Evolutionary conservation across 1,140 invertebrate genomes (phyloP).

Genomic region (Portunus trituberculatus): DNA sequence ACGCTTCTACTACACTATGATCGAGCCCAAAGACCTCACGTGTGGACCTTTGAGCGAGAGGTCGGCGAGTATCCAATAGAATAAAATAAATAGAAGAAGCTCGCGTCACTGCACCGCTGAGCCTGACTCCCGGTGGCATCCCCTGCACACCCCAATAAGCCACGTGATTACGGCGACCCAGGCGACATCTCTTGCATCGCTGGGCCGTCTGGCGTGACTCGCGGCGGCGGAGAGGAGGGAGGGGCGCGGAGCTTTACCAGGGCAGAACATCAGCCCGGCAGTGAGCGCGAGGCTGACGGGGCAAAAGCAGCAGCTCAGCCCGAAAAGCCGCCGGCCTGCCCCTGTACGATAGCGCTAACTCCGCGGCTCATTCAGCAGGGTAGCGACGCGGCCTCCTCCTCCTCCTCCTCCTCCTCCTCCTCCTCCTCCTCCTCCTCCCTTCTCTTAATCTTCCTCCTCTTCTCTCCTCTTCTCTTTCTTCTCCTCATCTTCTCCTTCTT

Average conservation of each 20-base stretch:
- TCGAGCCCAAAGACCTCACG: too few relatives aligned
- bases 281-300: not conserved
- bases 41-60: not conserved
- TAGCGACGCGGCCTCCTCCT: not conserved
- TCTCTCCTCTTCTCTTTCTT: not conserved
- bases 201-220: too few relatives aligned
- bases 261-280: not conserved
- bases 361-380: not conserved
- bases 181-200: too few relatives aligned
- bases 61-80: not conserved
- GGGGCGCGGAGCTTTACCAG: not conserved
- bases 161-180: not conserved
- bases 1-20: too few relatives aligned
- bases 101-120: not conserved
- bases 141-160: not conserved
- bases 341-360: not conserved
- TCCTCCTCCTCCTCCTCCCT: not conserved
- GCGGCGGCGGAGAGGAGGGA: not conserved
- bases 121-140: not conserved
- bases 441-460: not conserved
- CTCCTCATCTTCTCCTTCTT: not conserved
- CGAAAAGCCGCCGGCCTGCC: not conserved
- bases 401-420: not conserved
- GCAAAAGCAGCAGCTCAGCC: not conserved
- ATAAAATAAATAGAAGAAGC: not conserved